Conservation (phyloP, 1,140 invertebrate species). For the Eubasilissa regina region DNA sequence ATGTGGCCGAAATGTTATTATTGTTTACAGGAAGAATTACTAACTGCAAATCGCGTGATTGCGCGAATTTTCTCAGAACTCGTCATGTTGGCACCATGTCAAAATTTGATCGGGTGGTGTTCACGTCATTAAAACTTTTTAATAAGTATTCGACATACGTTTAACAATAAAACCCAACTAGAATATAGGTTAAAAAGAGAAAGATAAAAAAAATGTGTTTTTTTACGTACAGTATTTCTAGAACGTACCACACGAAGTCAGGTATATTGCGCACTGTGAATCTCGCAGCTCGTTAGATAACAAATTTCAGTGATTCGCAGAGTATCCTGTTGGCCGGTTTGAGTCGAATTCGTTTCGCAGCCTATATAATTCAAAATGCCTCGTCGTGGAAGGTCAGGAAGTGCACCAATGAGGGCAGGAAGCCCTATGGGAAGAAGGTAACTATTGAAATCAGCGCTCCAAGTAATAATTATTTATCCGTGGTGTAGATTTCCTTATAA, state of each 20-base stretch:
- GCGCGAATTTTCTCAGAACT: neutral
- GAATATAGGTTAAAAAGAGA: constrained; percentile 11
- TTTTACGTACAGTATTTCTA: constrained; percentile 26
- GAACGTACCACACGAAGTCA: constrained; percentile 45
- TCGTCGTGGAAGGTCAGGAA: constrained; percentile 82
- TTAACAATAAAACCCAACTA: neutral
- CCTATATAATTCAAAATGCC: constrained; percentile 74
- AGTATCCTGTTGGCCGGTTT: neutral
- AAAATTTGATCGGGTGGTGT: constrained; percentile 23
- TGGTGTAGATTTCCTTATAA: neutral
- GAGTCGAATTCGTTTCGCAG: neutral
- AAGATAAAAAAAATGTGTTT: neutral
- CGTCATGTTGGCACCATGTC: constrained; percentile 29
- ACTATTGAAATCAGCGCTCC: constrained; percentile 48
- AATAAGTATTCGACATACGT: constrained; percentile 25
- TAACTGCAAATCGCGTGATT: neutral
- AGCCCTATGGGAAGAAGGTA: constrained; percentile 72
- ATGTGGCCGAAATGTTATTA: constrained; percentile 3
- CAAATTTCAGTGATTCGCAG: constrained; percentile 34
- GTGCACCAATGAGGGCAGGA: no score
- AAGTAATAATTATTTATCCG: neutral
- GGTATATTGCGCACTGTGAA: constrained; percentile 16
- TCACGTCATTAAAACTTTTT: constrained; percentile 16
- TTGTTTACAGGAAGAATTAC: no score
- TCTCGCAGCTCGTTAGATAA: constrained; percentile 37